These are phyloP conservation scores for Amazona guildingii DNA, from an alignment of 2,113 vertebrate species.

Conservation along the genomic window DNA sequence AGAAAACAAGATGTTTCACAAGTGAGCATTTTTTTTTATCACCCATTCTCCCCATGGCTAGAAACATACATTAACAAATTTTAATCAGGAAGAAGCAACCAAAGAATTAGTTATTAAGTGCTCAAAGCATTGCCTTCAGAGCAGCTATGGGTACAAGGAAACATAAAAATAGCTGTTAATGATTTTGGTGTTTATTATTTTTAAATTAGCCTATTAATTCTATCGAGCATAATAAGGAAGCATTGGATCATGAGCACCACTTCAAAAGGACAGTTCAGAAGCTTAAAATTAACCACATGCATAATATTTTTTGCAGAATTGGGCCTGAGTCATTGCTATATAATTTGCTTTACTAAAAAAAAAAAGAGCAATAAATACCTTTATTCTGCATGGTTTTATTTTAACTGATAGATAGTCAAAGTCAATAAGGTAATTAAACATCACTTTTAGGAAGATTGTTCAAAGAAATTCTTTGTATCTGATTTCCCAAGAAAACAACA, in stretches of 20 bases:
- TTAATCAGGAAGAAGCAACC: neutral
- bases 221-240: neutral
- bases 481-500: neutral
- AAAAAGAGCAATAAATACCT: neutral
- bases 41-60: neutral
- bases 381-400: neutral
- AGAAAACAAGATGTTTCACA: constrained; percentile 44
- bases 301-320: neutral
- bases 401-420: neutral
- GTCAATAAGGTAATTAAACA: neutral
- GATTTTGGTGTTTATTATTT: neutral
- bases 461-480: neutral
- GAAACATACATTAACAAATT: neutral
- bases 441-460: neutral
- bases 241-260: neutral
- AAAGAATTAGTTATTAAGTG: neutral
- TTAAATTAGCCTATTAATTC: neutral
- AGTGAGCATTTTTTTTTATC: neutral
- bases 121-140: neutral
- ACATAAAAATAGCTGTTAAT: neutral
- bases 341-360: neutral
- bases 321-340: neutral
- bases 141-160: neutral
- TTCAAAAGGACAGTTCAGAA: neutral
- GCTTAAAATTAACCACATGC: neutral